These are phyloP conservation scores for Cettia cetti DNA, from an alignment of 2,113 vertebrate species.

Conservation along the genomic window DNA sequence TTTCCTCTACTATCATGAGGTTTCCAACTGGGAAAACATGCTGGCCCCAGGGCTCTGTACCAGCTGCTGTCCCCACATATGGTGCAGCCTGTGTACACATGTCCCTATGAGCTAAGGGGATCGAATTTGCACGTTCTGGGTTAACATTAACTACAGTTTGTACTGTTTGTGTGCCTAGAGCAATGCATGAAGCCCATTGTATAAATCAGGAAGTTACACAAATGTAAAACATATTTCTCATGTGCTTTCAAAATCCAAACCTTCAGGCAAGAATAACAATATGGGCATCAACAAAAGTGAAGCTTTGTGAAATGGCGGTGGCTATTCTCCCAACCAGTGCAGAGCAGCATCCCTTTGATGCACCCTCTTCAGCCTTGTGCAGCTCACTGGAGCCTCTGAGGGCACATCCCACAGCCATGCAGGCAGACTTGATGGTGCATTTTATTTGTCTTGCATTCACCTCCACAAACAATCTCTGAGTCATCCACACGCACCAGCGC, in stretches of 20 bases:
- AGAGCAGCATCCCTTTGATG: neutral
- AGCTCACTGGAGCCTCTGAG: neutral
- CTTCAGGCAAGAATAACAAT: slow-evolving; percentile 27
- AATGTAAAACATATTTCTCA: slow-evolving; percentile 17
- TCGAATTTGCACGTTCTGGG: neutral
- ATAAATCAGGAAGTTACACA: slow-evolving; percentile 33
- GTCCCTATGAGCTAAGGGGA: neutral
- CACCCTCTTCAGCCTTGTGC: neutral
- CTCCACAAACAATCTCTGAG: neutral
- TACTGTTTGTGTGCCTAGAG: slow-evolving; percentile 22
- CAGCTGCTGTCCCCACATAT: slow-evolving; percentile 14
- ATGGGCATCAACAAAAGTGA: neutral
- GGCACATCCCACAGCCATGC: neutral
- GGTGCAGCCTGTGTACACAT: neutral
- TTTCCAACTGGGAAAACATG: neutral
- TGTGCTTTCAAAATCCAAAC: neutral
- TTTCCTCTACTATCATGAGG: neutral
- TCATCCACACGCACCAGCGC: neutral
- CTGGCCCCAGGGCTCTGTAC: neutral
- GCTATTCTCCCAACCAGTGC: neutral
- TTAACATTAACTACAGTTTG: slow-evolving; percentile 1
- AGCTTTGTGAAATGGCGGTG: neutral
- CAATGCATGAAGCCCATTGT: neutral
- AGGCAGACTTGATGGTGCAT: neutral
- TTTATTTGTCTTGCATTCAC: neutral